Conservation (phyloP, 2,113 vertebrate genomes). For the Psophia crepitans region DNA sequence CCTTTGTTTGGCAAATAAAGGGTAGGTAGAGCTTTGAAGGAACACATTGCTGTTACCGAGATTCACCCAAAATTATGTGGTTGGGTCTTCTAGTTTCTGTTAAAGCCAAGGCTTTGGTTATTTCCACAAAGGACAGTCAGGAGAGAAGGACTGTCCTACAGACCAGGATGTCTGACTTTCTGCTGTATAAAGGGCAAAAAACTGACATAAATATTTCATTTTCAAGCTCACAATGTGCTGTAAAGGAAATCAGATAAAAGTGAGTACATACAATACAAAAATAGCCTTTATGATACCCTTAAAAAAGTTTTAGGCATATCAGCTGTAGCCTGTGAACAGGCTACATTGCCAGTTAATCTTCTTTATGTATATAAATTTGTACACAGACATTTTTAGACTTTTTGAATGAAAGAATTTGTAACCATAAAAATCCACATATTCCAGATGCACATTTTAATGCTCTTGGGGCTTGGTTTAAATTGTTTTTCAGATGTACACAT, state of each 20-base stretch:
- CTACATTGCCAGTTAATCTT: background rate
- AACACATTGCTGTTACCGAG: background rate
- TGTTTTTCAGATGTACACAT: background rate
- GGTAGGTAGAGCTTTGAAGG: background rate
- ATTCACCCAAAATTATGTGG: background rate
- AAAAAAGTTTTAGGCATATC: background rate
- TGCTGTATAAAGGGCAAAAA: background rate
- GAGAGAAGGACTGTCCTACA: background rate
- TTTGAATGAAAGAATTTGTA: background rate
- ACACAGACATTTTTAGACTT: background rate
- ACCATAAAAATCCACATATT: background rate
- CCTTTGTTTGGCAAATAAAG: constrained; percentile 37
- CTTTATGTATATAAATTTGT: background rate
- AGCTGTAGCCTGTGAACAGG: background rate
- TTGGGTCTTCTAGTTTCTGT: background rate
- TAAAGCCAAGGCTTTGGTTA: background rate
- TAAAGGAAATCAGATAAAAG: background rate
- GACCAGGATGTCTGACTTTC: background rate
- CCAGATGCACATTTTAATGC: background rate
- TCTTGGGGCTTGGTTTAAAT: background rate
- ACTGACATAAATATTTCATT: background rate
- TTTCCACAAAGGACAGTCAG: background rate
- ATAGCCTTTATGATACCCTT: background rate
- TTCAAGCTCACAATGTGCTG: background rate
- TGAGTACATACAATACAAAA: background rate